Conservation (phyloP, 2,888 invertebrate genomes). For the Cepaea hortensis region DNA sequence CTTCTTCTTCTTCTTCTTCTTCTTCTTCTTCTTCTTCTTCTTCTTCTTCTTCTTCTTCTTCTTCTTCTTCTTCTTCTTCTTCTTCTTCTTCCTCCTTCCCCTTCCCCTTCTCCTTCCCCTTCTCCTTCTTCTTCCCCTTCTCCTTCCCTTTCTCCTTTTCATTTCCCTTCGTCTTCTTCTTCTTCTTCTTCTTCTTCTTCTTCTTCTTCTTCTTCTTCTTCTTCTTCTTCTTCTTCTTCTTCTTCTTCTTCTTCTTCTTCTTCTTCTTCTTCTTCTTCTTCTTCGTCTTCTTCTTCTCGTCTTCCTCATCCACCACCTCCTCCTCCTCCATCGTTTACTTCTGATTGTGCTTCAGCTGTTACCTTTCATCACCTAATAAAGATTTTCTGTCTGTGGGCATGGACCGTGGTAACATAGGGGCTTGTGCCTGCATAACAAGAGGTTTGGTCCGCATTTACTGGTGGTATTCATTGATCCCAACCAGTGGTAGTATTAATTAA, state of each 20-base stretch:
- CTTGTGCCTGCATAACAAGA: too few relatives aligned
- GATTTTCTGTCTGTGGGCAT: too few relatives aligned
- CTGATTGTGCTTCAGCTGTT: neutral
- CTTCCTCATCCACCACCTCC: neutral
- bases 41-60: neutral
- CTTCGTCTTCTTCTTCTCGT: neutral
- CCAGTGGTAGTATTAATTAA: too few relatives aligned
- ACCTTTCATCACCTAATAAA: neutral
- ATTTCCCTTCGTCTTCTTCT: too few relatives aligned
- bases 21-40: neutral
- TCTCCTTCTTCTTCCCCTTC: too few relatives aligned
- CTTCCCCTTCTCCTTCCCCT: neutral
- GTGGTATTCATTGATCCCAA: too few relatives aligned
- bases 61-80: neutral
- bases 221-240: neutral
- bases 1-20: neutral
- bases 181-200: neutral
- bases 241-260: conserved; percentile 10
- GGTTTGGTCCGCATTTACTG: too few relatives aligned
- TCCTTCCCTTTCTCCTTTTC: too few relatives aligned
- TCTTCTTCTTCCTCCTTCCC: neutral
- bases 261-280: neutral
- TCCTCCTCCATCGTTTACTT: neutral
- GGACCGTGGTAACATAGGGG: too few relatives aligned
- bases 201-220: neutral